phyloP scores from a whole-genome alignment of 2,113 vertebrate genomes.

The Melanotaenia duboulayi region DNA sequence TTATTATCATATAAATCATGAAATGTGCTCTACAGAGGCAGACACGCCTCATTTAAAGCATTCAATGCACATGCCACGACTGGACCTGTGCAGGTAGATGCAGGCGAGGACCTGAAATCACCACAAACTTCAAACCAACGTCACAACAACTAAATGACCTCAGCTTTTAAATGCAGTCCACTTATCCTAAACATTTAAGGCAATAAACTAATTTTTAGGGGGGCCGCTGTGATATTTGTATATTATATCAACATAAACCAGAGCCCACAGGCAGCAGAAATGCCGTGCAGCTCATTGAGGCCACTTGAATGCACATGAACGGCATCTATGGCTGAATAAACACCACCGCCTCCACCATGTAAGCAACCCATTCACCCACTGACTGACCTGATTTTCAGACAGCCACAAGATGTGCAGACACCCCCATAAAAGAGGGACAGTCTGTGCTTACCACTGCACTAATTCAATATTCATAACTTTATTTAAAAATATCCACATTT shows the following conservation, averaged over 20 bases:
- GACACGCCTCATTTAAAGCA: conserved; percentile 20
- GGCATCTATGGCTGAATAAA: conserved; percentile 26
- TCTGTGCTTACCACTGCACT: conserved; percentile 17
- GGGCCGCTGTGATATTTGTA: too few species aligned
- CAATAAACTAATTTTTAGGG: too few species aligned
- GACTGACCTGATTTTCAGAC: conserved; percentile 57
- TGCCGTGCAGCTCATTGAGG: conserved; percentile 2
- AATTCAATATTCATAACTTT: conserved; percentile 72
- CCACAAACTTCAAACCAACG: background rate
- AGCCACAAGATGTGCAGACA: conserved; percentile 48
- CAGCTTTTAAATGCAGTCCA: too few species aligned
- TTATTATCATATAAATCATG: conserved; percentile 6
- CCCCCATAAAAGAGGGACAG: conserved; percentile 25
- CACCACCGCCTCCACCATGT: conserved; percentile 1
- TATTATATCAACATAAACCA: too few species aligned
- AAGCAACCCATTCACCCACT: conserved; percentile 12
- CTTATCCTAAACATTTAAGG: too few species aligned
- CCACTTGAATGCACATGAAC: conserved; percentile 16
- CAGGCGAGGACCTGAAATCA: background rate
- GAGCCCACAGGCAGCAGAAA: too few species aligned
- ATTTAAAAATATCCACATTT: conserved; percentile 59
- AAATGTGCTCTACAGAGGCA: conserved; percentile 34
- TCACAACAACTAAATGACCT: too few species aligned
- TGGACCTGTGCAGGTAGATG: conserved; percentile 20
- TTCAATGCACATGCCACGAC: conserved; percentile 13